Evolutionary conservation across 1,140 invertebrate species (phyloP), one percentile per base, ranked within the genome.

Genomic region (Aphis craccivora): DNA sequence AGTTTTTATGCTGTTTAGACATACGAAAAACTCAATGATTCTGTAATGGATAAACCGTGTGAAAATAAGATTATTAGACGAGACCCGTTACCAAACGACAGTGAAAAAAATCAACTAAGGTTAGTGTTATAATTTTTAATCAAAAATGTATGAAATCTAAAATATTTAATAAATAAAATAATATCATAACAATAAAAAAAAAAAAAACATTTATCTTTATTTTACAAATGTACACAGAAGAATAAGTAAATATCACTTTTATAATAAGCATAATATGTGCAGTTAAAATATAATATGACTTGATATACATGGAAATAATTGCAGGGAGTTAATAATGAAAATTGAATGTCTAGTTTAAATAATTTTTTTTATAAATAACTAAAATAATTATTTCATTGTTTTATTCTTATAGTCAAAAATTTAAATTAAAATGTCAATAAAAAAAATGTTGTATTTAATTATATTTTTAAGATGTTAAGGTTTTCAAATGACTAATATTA

Each of bases 31-130:
- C 22, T n/a, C 86, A n/a, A 51, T 30, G 87, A 35, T 35, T 53
- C n/a, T n/a, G 35, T 89, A 53, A 89, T 89, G 87, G 48, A 37
- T 23, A 89, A 53, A 89, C 45, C 87, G 48, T 53, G 87, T 45
- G n/a, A 53, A 89, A 89, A 53, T 53, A 53, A 89, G 8, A n/a
- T 11, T 14, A 9, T 2, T 37, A 89, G 11, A 89, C 87, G 0
- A 35, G 35, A 51, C 6, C 1, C 86, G n/a, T 8, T 35, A 35
- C 30, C 25, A 89, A 14, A 53, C 20, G 35, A 48, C 18, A 3
- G 5, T 37, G 37, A 89, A 51, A n/a, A 51, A 37, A 0, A 30
- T 51, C 35, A 35, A 37, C 20, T 53, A 23, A 89, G 87, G 87
- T 89, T 25, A 53, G 87, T 87, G 18, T 43, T 43, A 43, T 86